Evolutionary conservation across 2,888 invertebrate genomes (phyloP).

Genomic region (Digitonthophagus gazella): DNA sequence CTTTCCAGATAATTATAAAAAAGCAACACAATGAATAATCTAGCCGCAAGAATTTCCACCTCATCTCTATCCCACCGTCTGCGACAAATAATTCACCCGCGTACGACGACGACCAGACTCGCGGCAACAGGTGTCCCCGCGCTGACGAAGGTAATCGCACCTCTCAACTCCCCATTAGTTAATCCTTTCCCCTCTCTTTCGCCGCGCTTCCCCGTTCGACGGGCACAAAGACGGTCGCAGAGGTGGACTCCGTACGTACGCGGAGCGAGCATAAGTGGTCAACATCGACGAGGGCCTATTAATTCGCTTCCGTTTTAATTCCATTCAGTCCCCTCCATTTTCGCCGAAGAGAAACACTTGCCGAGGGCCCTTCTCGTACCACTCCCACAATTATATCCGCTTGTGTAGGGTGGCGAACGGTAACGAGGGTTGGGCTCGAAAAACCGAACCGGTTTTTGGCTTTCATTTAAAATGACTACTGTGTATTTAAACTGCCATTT

Average conservation of each 20-base stretch:
- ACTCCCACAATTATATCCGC: not conserved
- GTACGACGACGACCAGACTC: not conserved
- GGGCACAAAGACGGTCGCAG: no score
- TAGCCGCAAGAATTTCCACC: not conserved
- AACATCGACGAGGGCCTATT: not conserved
- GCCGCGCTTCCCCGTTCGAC: not conserved
- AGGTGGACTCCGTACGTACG: no score
- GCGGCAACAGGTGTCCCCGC: not conserved
- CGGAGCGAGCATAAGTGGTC: not conserved
- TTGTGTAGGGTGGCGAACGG: no score
- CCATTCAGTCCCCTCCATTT: not conserved
- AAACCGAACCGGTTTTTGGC: no score
- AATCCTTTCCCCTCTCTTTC: not conserved
- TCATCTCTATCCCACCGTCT: not conserved
- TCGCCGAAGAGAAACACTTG: not conserved
- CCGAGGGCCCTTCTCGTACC: not conserved
- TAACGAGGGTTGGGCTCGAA: no score
- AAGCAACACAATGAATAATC: not conserved
- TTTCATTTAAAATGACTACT: constrained; percentile 20
- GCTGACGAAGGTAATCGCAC: not conserved
- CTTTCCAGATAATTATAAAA: no score
- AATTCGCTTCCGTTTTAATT: not conserved
- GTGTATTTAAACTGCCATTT: not conserved
- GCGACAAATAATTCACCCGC: not conserved
- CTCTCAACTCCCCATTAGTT: not conserved